These are phyloP conservation scores for Agrochola litura DNA, from an alignment of 2,888 invertebrate genomes.

Conservation along the genomic window DNA sequence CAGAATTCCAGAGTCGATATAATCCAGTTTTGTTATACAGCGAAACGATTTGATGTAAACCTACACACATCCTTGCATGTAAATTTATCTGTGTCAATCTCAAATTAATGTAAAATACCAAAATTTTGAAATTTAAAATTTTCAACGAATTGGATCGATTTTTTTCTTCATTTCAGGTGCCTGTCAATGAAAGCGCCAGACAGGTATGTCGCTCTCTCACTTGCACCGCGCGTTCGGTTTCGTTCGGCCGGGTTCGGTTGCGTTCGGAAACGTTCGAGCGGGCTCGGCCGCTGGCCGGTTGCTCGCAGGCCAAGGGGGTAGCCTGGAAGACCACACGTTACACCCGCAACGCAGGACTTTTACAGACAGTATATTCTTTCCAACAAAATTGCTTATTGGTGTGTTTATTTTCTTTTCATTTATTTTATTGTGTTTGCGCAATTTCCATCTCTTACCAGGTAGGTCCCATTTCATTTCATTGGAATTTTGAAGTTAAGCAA, in stretches of 20 bases:
- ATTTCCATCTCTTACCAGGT: conserved; percentile 77
- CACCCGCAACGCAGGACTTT: conserved; percentile 89
- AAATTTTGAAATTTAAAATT: conserved; percentile 88
- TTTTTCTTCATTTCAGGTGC: conserved; percentile 94
- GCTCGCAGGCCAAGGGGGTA: conserved; percentile 87
- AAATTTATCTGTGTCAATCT: conserved; percentile 89
- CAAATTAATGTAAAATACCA: conserved; percentile 68
- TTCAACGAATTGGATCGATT: conserved; percentile 92
- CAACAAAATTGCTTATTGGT: conserved; percentile 89
- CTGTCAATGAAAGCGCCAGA: conserved; percentile 94
- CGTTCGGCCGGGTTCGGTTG: conserved; percentile 87
- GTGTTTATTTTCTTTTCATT: conserved; percentile 82
- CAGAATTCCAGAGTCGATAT: conserved; percentile 32
- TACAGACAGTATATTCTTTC: conserved; percentile 86
- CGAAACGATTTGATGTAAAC: conserved; percentile 38
- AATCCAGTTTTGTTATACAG: conserved; percentile 36
- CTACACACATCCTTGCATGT: conserved; percentile 81
- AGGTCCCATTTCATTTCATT: conserved; percentile 84
- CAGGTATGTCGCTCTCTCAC: conserved; percentile 91
- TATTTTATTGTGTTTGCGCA: conserved; percentile 74
- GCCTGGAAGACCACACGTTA: conserved; percentile 89
- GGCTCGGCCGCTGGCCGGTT: conserved; percentile 83
- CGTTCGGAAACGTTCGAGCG: conserved; percentile 86
- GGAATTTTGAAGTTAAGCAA: conserved; percentile 76
- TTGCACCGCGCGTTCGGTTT: conserved; percentile 86